Percentiles rank a stretch among this genome's conserved stretches.
Conservation (phyloP, 2,113 vertebrate species). For the Mixornis gularis region DNA sequence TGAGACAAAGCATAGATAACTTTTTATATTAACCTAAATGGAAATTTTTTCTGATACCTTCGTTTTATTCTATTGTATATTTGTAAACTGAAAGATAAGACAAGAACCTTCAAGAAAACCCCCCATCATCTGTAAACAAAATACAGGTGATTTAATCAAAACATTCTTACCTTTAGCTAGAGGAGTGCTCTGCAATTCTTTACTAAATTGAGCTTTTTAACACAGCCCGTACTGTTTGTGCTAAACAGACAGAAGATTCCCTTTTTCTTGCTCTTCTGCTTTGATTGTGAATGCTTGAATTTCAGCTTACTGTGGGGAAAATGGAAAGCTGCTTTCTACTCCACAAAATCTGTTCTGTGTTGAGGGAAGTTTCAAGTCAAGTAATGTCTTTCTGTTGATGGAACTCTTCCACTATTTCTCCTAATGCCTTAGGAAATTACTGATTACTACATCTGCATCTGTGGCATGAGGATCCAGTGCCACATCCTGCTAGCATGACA, state of each 20-base stretch:
- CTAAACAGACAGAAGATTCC: background rate
- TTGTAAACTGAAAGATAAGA: background rate
- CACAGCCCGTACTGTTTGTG: background rate
- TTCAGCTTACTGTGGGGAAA: background rate
- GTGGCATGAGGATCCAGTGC: background rate
- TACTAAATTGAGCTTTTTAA: background rate
- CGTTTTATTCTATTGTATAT: background rate
- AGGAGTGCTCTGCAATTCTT: background rate
- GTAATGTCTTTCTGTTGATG: background rate
- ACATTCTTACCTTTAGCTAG: background rate
- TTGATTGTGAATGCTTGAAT: background rate
- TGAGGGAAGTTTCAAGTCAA: background rate
- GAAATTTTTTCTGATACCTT: background rate
- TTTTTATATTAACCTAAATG: background rate
- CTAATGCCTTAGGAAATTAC: background rate
- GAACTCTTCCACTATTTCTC: background rate
- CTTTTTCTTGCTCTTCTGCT: background rate
- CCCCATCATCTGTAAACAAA: background rate
- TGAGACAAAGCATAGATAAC: rapidly evolving
- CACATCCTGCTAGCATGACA: background rate
- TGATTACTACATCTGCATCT: background rate
- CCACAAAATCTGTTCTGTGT: background rate
- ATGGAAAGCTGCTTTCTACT: background rate
- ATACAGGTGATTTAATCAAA: background rate
- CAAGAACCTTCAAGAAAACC: background rate